Conservation (phyloP, 2,888 invertebrate genomes). For the Adelognathus sp. region DNA sequence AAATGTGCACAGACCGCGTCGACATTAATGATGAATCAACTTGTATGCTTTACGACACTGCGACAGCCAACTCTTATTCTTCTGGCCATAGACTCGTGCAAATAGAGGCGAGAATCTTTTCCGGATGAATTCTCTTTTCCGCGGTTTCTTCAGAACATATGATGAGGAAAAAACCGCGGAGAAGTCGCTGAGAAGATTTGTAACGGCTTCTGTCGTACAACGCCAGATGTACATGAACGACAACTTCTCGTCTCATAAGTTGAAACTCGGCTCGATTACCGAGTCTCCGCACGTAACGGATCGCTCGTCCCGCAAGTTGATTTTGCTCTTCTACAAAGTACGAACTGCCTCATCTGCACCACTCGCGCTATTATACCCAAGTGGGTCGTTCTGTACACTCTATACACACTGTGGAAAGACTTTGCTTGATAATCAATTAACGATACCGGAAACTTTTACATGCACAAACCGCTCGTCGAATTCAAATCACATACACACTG, state of each 20-base stretch:
- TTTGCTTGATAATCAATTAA: no score
- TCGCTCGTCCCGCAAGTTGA: slow-evolving; percentile 32
- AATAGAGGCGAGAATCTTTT: background rate
- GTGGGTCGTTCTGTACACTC: no score
- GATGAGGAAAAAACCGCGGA: background rate
- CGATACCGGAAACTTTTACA: no score
- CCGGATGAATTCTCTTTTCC: background rate
- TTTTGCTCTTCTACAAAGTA: slow-evolving; percentile 31
- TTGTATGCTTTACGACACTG: background rate
- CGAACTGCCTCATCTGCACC: background rate
- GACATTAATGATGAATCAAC: background rate
- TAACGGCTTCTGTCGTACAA: slow-evolving; percentile 26
- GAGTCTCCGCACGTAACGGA: slow-evolving; percentile 49
- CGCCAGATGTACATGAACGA: slow-evolving; percentile 4
- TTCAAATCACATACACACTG: no score
- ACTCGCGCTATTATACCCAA: no score
- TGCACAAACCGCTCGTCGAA: no score
- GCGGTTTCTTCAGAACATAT: background rate
- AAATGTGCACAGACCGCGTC: no score
- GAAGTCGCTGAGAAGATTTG: background rate
- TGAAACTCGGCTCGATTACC: slow-evolving; percentile 21
- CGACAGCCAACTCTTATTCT: slow-evolving; percentile 7
- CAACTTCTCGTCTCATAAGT: slow-evolving; percentile 20
- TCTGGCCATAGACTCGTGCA: background rate
- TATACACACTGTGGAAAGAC: no score